Percentiles rank a stretch among this genome's conserved stretches.
Evolutionary conservation across 1,140 invertebrate species (phyloP).

Genomic region (Hetaerina americana): DNA sequence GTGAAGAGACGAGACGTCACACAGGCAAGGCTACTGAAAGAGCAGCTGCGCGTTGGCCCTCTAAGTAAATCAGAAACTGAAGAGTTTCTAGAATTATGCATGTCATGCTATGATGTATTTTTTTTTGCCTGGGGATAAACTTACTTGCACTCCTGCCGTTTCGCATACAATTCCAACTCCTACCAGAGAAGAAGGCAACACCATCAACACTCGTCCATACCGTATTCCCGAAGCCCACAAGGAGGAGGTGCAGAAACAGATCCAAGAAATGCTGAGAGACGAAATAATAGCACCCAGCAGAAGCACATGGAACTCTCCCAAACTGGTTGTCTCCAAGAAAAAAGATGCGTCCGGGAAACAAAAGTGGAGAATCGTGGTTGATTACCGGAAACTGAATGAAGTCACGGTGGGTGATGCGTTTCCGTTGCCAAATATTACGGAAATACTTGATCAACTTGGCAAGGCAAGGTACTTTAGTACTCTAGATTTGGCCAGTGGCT

Average conservation of each 20-base stretch:
- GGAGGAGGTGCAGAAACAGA: background rate
- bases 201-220: too few species aligned
- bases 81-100: too few species aligned
- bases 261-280: background rate
- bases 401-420: conserved; percentile 31
- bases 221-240: background rate
- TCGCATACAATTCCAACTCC: too few species aligned
- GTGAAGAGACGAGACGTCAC: too few species aligned
- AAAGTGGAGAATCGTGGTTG: conserved; percentile 29
- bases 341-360: conserved; percentile 24
- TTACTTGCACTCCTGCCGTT: too few species aligned
- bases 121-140: too few species aligned
- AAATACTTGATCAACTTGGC: conserved; percentile 32
- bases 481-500: conserved; percentile 34
- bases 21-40: too few species aligned
- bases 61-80: too few species aligned
- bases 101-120: too few species aligned
- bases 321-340: conserved; percentile 27
- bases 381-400: conserved; percentile 29
- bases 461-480: conserved; percentile 29
- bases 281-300: background rate
- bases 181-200: too few species aligned
- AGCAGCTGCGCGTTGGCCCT: too few species aligned
- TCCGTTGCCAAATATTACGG: conserved; percentile 36
- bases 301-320: conserved; percentile 20